phyloP scores from a whole-genome alignment of 2,888 invertebrate species.

The Cepaea hortensis region DNA sequence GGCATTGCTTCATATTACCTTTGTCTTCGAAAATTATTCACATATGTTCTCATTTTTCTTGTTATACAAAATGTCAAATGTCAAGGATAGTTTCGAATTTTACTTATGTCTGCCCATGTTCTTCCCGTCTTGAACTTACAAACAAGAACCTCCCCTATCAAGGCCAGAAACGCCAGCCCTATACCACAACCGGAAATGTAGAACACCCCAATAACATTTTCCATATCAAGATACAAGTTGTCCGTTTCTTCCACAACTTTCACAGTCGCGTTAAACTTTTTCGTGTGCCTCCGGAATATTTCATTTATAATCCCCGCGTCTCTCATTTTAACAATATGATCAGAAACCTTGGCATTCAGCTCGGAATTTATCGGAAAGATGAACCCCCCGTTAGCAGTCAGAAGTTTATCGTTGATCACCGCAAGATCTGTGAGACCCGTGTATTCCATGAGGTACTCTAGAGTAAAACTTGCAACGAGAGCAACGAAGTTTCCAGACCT shows the following conservation, averaged over 20 bases:
- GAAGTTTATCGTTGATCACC: slow-evolving; percentile 2
- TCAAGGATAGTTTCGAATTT: neutral
- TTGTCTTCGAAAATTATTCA: too few relatives aligned
- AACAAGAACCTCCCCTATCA: neutral
- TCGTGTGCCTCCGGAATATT: neutral
- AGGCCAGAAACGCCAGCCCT: neutral
- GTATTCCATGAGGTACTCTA: neutral
- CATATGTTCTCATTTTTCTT: too few relatives aligned
- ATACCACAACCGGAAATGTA: neutral
- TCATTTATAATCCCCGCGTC: neutral
- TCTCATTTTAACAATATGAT: slow-evolving; percentile 6
- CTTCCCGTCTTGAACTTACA: neutral
- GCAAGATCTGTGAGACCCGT: neutral
- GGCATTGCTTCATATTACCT: too few relatives aligned
- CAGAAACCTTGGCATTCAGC: neutral
- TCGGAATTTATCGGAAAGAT: neutral
- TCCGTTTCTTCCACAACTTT: neutral
- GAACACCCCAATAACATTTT: neutral
- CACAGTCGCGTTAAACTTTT: neutral
- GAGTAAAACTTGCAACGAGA: slow-evolving; percentile 2
- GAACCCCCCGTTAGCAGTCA: neutral
- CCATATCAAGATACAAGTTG: neutral
- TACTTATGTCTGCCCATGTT: neutral
- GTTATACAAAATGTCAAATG: neutral
- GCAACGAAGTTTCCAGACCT: neutral